Percentiles rank a stretch among this genome's conserved stretches.
phyloP scores from a whole-genome alignment of 2,888 invertebrate species.

The Cyclophora albipunctata region DNA sequence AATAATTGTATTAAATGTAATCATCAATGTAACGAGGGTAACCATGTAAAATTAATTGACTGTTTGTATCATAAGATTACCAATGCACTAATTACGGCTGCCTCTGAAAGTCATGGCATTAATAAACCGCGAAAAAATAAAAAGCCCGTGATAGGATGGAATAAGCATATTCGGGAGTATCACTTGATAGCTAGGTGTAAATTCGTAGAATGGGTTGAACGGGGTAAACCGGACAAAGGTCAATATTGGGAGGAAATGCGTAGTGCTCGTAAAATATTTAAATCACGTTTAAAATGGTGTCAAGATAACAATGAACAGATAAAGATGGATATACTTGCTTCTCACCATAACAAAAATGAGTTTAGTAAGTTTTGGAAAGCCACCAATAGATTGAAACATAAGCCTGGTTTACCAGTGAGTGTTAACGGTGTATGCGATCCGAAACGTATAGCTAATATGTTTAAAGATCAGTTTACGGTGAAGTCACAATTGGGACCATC shows the following conservation, averaged over 20 bases:
- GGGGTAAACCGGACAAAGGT: slow-evolving; percentile 7
- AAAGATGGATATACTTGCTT: slow-evolving; percentile 7
- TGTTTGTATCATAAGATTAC: neutral
- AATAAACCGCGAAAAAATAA: neutral
- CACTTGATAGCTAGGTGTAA: slow-evolving; percentile 7
- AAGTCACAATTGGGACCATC: too few species aligned
- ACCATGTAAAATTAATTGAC: too few species aligned
- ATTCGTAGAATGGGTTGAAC: slow-evolving; percentile 3
- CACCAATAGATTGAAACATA: neutral
- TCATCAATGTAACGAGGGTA: too few species aligned
- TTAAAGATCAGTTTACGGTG: slow-evolving; percentile 11
- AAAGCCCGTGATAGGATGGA: slow-evolving; percentile 6
- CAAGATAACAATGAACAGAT: slow-evolving; percentile 4
- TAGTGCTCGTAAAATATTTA: slow-evolving; percentile 6
- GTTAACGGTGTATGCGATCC: slow-evolving; percentile 6
- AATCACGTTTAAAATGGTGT: slow-evolving; percentile 8
- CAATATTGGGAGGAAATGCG: slow-evolving; percentile 7
- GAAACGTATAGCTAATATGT: slow-evolving; percentile 9
- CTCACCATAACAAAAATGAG: neutral
- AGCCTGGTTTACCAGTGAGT: slow-evolving; percentile 8
- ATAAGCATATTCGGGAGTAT: slow-evolving; percentile 9
- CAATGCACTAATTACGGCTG: neutral
- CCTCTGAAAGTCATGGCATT: neutral
- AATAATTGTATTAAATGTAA: too few species aligned
- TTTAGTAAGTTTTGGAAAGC: slow-evolving; percentile 1